Conservation (phyloP, 1,140 invertebrate genomes). For the Polypedilum vanderplanki region DNA sequence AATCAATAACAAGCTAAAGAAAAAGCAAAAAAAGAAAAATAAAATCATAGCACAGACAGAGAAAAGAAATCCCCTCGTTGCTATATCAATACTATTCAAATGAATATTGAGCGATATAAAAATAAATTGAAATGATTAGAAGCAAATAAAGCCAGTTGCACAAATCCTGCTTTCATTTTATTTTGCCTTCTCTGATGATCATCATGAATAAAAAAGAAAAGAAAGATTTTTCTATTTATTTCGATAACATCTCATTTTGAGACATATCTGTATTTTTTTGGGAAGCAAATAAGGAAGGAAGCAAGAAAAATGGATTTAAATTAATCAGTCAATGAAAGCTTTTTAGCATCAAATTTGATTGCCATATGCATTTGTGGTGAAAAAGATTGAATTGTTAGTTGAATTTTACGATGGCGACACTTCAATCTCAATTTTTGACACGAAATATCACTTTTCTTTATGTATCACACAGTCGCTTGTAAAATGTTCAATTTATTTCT, state of each 20-base stretch:
- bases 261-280: neutral
- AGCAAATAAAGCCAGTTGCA: slow-evolving; percentile 17
- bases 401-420: neutral
- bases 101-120: slow-evolving; percentile 3
- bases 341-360: no score
- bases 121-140: slow-evolving; percentile 20
- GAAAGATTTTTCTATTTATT: neutral
- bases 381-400: no score
- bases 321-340: no score
- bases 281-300: no score
- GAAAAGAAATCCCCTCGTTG: neutral
- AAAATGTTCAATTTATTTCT: slow-evolving; percentile 6
- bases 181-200: neutral
- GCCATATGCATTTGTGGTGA: no score
- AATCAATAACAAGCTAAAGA: no score
- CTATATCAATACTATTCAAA: neutral
- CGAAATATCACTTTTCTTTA: slow-evolving; percentile 21
- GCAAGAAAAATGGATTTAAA: no score
- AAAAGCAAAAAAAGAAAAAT: neutral
- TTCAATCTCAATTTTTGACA: slow-evolving; percentile 12
- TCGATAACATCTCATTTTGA: neutral
- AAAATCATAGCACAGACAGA: neutral
- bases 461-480: neutral
- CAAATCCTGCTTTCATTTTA: neutral
- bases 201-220: no score